Percentiles rank a stretch among this genome's conserved stretches.
phyloP scores from a whole-genome alignment of 2,888 invertebrate genomes.

The Eledona agricola region DNA sequence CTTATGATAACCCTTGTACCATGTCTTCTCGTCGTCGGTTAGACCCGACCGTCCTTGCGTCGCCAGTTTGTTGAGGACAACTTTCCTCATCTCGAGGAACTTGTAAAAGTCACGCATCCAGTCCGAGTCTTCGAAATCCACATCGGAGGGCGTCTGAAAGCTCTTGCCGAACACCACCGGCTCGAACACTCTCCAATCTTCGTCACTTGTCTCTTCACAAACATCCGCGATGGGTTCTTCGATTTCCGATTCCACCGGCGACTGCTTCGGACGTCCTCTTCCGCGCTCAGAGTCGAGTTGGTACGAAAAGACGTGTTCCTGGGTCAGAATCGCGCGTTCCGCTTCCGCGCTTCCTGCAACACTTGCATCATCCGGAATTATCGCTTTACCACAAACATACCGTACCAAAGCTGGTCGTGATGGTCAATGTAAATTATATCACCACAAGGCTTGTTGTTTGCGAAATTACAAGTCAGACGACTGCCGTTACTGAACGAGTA shows the following conservation, averaged over 20 bases:
- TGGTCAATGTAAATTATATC: constrained; percentile 64
- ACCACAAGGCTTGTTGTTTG: constrained; percentile 65
- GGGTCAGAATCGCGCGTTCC: constrained; percentile 46
- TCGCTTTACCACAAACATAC: constrained; percentile 46
- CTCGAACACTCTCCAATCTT: constrained; percentile 43
- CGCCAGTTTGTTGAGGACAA: constrained; percentile 1
- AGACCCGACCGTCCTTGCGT: constrained; percentile 2
- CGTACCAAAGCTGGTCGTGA: constrained; percentile 66
- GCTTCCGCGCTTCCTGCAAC: constrained; percentile 44
- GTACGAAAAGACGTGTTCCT: constrained; percentile 55
- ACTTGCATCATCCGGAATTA: not conserved
- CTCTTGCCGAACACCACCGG: constrained; percentile 51
- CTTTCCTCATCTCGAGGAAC: constrained; percentile 1
- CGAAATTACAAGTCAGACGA: constrained; percentile 63
- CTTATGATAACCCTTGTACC: constrained; percentile 36
- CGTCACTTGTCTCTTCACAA: constrained; percentile 22
- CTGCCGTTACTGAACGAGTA: constrained; percentile 67
- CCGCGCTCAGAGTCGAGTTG: constrained; percentile 49
- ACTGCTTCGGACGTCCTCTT: constrained; percentile 43
- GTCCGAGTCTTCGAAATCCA: constrained; percentile 35
- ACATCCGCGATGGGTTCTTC: constrained; percentile 28
- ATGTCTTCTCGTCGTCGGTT: constrained; percentile 34
- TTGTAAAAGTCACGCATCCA: constrained; percentile 32
- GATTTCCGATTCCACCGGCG: constrained; percentile 9
- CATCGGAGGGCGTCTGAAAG: constrained; percentile 39